Conservation (phyloP, 2,797 vertebrate species). For the Rhinichthys osculus region DNA sequence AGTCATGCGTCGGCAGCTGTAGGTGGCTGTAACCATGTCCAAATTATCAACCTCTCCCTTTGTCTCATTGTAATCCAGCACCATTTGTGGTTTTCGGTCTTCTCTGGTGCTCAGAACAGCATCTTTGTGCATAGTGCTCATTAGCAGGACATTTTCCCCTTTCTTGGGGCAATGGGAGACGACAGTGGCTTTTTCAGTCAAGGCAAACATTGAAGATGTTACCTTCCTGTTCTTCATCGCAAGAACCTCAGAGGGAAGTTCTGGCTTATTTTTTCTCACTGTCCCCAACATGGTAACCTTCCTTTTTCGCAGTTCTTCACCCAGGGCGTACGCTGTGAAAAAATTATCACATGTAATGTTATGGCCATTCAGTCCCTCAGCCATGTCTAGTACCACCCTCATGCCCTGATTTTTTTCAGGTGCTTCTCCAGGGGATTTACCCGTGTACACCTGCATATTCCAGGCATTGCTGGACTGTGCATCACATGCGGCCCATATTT, state of each 20-base stretch:
- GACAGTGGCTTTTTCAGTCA: conserved; percentile 26
- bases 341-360: not conserved
- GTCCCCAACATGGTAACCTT: conserved; percentile 9
- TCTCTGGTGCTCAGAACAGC: conserved; percentile 19
- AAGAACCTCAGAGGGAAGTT: conserved; percentile 27
- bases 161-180: conserved; percentile 37
- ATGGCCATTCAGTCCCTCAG: not conserved
- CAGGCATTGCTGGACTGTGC: no score
- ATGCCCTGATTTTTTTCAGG: no score
- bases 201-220: conserved; percentile 41
- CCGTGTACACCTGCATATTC: no score
- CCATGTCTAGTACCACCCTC: not conserved
- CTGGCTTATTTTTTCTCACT: conserved; percentile 1
- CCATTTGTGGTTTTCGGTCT: not conserved
- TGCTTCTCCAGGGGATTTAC: no score
- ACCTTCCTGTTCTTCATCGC: conserved; percentile 35
- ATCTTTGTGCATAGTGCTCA: conserved; percentile 36
- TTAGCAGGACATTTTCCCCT: not conserved
- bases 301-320: not conserved
- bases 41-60: conserved; percentile 29
- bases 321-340: not conserved
- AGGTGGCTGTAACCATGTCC: conserved; percentile 42
- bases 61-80: no score
- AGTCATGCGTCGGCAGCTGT: conserved; percentile 26
- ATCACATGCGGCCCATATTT: not conserved